phyloP scores from a whole-genome alignment of 2,888 invertebrate species.

The Cephus pulcher region DNA sequence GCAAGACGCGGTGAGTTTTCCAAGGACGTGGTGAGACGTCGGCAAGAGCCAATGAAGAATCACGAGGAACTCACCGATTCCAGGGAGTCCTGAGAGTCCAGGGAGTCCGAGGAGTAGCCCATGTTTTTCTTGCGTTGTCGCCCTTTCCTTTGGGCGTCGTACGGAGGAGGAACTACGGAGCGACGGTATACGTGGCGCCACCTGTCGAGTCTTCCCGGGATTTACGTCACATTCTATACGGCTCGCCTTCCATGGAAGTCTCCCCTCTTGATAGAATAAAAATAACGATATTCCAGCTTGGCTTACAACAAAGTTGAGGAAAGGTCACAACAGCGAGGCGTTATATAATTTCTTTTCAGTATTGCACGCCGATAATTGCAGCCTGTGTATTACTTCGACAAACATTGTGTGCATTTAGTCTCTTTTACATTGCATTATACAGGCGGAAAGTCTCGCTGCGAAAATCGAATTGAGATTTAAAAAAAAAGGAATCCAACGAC shows the following conservation, averaged over 20 bases:
- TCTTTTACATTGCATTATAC: not conserved
- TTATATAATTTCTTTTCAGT: constrained; percentile 44
- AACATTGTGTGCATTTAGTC: not conserved
- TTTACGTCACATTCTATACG: not conserved
- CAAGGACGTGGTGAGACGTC: not conserved
- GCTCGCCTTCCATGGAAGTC: constrained; percentile 22
- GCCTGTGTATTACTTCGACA: not conserved
- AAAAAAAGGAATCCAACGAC: not conserved
- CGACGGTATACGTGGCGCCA: constrained; percentile 27
- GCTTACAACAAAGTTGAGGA: constrained; percentile 35
- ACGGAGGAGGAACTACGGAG: not conserved
- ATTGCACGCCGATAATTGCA: constrained; percentile 1
- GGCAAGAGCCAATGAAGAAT: not conserved
- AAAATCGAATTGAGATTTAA: not conserved
- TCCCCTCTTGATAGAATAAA: constrained; percentile 7
- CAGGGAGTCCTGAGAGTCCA: not conserved
- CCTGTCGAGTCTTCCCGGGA: constrained; percentile 17
- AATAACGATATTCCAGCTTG: not conserved
- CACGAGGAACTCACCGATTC: not conserved
- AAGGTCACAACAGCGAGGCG: constrained; percentile 35
- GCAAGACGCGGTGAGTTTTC: not conserved
- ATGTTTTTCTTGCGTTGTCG: not conserved
- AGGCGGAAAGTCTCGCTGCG: no score
- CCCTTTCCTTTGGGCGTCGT: not conserved
- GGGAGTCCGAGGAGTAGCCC: not conserved